Conservation (phyloP, 2,888 invertebrate genomes). For the Belgica antarctica region DNA sequence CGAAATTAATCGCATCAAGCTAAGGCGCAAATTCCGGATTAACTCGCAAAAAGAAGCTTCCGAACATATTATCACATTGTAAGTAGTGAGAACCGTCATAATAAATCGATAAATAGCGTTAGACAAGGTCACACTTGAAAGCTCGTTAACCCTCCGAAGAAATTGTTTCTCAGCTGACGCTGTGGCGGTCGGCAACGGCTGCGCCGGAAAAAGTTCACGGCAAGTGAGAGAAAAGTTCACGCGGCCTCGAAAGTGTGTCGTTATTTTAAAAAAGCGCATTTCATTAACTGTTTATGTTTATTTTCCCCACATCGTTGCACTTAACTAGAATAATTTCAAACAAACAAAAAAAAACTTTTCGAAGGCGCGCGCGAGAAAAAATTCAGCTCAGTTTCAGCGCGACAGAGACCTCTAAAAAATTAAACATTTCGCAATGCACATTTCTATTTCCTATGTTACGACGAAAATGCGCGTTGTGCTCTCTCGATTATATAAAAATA, state of each 20-base stretch:
- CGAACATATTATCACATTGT: slow-evolving; percentile 25
- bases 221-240: slow-evolving; percentile 9
- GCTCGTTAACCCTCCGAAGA: neutral
- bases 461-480: neutral
- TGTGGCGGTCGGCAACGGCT: no score
- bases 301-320: neutral
- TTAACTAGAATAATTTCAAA: neutral
- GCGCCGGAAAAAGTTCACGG: no score
- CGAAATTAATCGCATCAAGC: neutral
- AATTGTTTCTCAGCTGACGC: slow-evolving; percentile 2
- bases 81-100: no score
- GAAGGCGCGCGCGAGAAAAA: slow-evolving; percentile 18
- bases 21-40: slow-evolving; percentile 39
- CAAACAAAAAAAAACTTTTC: neutral
- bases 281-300: slow-evolving; percentile 34
- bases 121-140: neutral
- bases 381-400: slow-evolving; percentile 23
- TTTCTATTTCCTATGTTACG: slow-evolving; percentile 37
- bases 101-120: no score
- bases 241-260: slow-evolving; percentile 35
- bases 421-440: slow-evolving; percentile 15
- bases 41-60: slow-evolving; percentile 13
- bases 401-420: slow-evolving; percentile 42
- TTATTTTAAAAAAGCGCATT: slow-evolving; percentile 17
- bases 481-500: slow-evolving; percentile 32